phyloP scores from a whole-genome alignment of 2,113 vertebrate species.

The Haemorhous mexicanus region DNA sequence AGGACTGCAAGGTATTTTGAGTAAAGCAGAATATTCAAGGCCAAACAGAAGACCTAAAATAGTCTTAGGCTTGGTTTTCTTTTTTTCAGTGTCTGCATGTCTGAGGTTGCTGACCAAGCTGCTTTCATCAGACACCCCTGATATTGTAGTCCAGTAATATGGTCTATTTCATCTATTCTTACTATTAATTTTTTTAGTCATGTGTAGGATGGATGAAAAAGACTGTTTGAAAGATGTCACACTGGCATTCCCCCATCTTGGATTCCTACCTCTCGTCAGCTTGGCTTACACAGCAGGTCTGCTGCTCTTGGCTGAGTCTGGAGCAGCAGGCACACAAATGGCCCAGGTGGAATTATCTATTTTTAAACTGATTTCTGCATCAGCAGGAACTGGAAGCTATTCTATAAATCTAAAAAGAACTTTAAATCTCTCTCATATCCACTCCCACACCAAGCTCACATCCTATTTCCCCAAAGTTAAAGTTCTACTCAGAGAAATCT shows the following conservation, averaged over 20 bases:
- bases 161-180: neutral
- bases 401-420: neutral
- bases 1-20: neutral
- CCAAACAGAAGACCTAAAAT: neutral
- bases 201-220: neutral
- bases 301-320: neutral
- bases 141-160: neutral
- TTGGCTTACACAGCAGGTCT: neutral
- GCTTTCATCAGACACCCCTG: neutral
- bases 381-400: neutral
- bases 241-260: neutral
- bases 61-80: neutral
- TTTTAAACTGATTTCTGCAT: constrained; percentile 15
- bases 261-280: neutral
- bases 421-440: neutral
- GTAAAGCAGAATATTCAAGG: neutral
- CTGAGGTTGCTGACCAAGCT: neutral
- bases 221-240: neutral
- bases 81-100: neutral
- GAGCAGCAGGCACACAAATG: neutral
- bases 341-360: neutral
- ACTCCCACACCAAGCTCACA: neutral
- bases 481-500: neutral
- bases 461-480: neutral
- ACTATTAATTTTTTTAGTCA: neutral